Conservation (phyloP, 2,888 invertebrate species). For the Piscicola geometra region DNA sequence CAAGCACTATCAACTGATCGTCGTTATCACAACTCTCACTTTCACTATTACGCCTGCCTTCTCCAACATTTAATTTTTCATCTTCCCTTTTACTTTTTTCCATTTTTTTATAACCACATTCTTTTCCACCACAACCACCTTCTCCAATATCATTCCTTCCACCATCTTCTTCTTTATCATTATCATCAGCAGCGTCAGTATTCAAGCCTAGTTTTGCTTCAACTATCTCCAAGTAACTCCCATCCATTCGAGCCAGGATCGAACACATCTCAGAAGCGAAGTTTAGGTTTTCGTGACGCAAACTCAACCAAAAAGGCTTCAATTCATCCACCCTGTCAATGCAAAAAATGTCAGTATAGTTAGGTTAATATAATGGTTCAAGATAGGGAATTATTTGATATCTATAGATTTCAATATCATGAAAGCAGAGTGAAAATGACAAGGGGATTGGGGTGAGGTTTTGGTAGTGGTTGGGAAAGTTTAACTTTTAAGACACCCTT, state of each 20-base stretch:
- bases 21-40: no score
- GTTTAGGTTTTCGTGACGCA: constrained; percentile 64
- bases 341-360: no score
- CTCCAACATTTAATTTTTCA: not conserved
- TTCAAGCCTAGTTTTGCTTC: constrained; percentile 6
- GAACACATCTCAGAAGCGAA: constrained; percentile 60
- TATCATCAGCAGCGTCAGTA: no score
- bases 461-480: no score
- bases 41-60: no score
- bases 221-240: constrained; percentile 1
- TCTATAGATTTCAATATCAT: not conserved
- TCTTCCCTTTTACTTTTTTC: constrained; percentile 3
- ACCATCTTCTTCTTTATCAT: no score
- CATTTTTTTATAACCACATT: not conserved
- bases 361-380: no score
- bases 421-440: not conserved
- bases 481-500: no score
- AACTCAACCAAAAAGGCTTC: constrained; percentile 82
- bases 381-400: not conserved
- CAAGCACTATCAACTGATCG: not conserved
- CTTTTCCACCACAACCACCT: not conserved
- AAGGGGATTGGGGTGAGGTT: no score
- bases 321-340: constrained; percentile 76
- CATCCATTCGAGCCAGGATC: not conserved
- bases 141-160: not conserved